Evolutionary conservation across 2,113 vertebrate genomes (phyloP).

Genomic region (Paedocypris sp.): DNA sequence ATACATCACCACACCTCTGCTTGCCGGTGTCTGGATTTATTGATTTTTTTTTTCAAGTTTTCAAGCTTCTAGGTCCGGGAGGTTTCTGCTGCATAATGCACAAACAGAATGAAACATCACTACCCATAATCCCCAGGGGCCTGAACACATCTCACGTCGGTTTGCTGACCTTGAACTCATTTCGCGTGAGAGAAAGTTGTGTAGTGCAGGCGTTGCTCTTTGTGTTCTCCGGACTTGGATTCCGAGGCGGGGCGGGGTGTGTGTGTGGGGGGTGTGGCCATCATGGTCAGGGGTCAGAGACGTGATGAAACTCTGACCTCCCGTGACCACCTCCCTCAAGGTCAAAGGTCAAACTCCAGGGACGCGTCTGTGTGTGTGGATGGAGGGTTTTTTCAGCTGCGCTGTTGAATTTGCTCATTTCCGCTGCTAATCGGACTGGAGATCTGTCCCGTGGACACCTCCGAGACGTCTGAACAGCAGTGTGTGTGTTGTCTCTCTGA

Average conservation of each 20-base stretch:
- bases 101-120: constrained; percentile 16
- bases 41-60: constrained; percentile 24
- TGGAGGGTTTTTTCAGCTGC: constrained; percentile 17
- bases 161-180: constrained; percentile 7
- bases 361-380: constrained; percentile 3
- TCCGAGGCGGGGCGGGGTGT: too few species aligned
- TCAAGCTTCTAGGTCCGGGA: not conserved
- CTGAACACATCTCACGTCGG: not conserved
- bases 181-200: not conserved
- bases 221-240: too few species aligned
- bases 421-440: constrained; percentile 44
- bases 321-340: constrained; percentile 11
- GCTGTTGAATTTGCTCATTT: constrained; percentile 43
- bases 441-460: constrained; percentile 33
- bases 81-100: constrained; percentile 17
- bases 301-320: constrained; percentile 32
- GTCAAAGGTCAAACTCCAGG: constrained; percentile 12
- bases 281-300: not conserved
- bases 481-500: constrained; percentile 42
- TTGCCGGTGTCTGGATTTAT: too few species aligned
- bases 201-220: too few species aligned
- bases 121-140: constrained; percentile 8
- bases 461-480: not conserved
- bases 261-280: too few species aligned
- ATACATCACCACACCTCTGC: not conserved